Percentiles rank a stretch among this genome's conserved stretches.
Conservation (phyloP, 2,797 vertebrate genomes). For the Sitta carolinensis region DNA sequence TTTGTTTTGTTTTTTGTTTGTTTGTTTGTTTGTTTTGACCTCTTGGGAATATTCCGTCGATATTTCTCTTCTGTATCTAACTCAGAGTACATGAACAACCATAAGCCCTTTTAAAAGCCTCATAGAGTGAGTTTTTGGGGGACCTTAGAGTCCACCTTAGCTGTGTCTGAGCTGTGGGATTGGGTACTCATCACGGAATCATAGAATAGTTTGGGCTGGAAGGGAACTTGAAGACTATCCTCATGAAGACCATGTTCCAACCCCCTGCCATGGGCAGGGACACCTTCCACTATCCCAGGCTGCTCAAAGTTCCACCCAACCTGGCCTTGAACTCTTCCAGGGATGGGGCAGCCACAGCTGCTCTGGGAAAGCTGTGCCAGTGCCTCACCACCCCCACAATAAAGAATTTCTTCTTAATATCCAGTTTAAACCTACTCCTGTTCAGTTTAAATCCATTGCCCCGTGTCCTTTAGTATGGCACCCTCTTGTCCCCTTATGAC, state of each 20-base stretch:
- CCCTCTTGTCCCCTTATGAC: neutral
- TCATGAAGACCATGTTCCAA: neutral
- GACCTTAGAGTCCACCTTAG: neutral
- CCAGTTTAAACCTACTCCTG: neutral
- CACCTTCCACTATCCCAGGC: rapidly evolving
- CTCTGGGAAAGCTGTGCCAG: neutral
- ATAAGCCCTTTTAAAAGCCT: neutral
- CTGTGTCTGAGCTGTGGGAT: neutral
- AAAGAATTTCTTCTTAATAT: neutral
- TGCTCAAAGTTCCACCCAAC: neutral
- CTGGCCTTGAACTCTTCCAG: neutral
- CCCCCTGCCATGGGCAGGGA: neutral
- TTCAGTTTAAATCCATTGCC: neutral
- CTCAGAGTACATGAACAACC: neutral
- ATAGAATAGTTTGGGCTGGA: neutral
- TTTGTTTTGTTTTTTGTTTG: neutral
- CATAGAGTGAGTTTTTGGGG: rapidly evolving
- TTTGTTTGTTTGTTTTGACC: neutral
- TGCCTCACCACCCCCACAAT: rapidly evolving
- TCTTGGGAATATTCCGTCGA: rapidly evolving
- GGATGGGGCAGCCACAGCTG: rapidly evolving
- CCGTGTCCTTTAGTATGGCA: rapidly evolving
- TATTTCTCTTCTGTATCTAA: neutral
- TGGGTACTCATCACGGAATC: neutral
- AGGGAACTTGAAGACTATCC: neutral